phyloP scores from a whole-genome alignment of 2,888 invertebrate genomes.

The Andrena bucephala region DNA sequence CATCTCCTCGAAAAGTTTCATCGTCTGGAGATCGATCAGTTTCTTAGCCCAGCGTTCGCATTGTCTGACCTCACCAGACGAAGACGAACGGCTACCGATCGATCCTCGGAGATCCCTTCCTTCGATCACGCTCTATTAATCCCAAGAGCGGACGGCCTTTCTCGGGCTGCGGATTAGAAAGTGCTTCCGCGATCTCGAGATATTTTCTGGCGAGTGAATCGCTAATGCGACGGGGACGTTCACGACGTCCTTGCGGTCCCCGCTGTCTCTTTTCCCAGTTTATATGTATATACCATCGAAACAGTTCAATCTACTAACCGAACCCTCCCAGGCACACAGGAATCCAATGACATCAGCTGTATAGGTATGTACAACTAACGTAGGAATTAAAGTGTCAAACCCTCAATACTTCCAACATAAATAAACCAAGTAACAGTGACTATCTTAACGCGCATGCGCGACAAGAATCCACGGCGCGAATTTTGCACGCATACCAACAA shows the following conservation, averaged over 20 bases:
- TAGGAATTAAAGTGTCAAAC: too few relatives aligned
- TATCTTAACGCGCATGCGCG: too few relatives aligned
- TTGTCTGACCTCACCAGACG: conserved; percentile 54
- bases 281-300: not conserved
- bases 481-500: too few relatives aligned
- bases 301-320: not conserved
- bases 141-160: conserved; percentile 61
- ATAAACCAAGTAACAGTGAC: too few relatives aligned
- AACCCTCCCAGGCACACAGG: too few relatives aligned
- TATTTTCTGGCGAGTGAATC: conserved; percentile 65
- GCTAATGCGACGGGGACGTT: conserved; percentile 25
- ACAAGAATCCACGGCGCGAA: too few relatives aligned
- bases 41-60: conserved; percentile 47
- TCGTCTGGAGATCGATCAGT: conserved; percentile 27
- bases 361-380: too few relatives aligned
- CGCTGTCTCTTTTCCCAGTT: not conserved
- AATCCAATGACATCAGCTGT: too few relatives aligned
- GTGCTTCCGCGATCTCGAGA: conserved; percentile 74
- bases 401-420: too few relatives aligned
- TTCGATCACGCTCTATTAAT: conserved; percentile 71
- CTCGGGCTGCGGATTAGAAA: conserved; percentile 68
- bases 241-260: conserved; percentile 25
- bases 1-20: not conserved
- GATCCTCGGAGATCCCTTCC: conserved; percentile 61
- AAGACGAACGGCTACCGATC: conserved; percentile 60